Evolutionary conservation across 2,888 invertebrate species (phyloP).

Genomic region (Ecliptopera silaceata): DNA sequence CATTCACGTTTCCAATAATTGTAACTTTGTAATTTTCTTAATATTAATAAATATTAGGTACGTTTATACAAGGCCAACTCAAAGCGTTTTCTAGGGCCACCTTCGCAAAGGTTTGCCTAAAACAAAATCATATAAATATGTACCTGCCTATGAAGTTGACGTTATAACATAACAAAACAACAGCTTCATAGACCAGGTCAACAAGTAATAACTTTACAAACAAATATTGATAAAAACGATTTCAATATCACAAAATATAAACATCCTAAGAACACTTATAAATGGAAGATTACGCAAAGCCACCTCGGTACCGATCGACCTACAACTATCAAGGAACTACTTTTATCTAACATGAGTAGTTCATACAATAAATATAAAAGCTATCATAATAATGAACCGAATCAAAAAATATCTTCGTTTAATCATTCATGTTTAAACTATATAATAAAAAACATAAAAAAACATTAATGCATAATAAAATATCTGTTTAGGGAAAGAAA

Average conservation of each 20-base stretch:
- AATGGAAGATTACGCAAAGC: slow-evolving; percentile 29
- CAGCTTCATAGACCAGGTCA: slow-evolving; percentile 18
- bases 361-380: slow-evolving; percentile 24
- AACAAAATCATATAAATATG: slow-evolving; percentile 15
- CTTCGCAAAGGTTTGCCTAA: slow-evolving; percentile 26
- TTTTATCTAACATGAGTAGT: slow-evolving; percentile 18
- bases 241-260: slow-evolving; percentile 26
- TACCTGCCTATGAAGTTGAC: slow-evolving; percentile 18
- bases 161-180: slow-evolving; percentile 26
- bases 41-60: slow-evolving; percentile 47
- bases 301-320: slow-evolving; percentile 23
- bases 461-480: too few relatives aligned
- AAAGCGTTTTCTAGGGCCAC: slow-evolving; percentile 58
- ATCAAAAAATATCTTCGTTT: slow-evolving; percentile 23
- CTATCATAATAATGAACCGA: slow-evolving; percentile 7
- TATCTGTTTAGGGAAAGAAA: too few relatives aligned
- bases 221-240: slow-evolving; percentile 13
- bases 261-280: slow-evolving; percentile 18
- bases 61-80: slow-evolving; percentile 62
- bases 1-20: slow-evolving; percentile 59
- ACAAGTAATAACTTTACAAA: slow-evolving; percentile 7
- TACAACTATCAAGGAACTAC: slow-evolving; percentile 26
- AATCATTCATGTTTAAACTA: too few relatives aligned
- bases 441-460: too few relatives aligned
- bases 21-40: slow-evolving; percentile 52